These are phyloP conservation scores for Saguinus imperator DNA, from an alignment of 2,113 vertebrate species.

Conservation along the genomic window DNA sequence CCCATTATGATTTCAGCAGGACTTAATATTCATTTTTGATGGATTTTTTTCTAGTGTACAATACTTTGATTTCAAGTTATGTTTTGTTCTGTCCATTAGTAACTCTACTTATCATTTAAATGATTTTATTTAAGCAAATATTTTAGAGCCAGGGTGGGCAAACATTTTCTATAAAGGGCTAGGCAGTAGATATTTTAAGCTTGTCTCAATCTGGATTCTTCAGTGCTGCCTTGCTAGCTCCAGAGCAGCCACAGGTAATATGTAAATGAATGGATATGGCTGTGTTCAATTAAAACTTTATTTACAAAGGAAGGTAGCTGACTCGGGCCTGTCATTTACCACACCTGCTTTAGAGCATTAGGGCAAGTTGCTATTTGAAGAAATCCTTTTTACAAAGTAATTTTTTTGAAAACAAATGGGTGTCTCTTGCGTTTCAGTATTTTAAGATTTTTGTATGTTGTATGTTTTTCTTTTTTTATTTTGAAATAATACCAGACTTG, in stretches of 20 bases:
- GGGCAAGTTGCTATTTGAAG: neutral
- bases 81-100: neutral
- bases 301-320: slow-evolving; percentile 6
- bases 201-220: neutral
- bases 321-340: neutral
- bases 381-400: neutral
- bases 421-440: neutral
- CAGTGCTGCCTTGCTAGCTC: neutral
- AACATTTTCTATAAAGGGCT: neutral
- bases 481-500: slow-evolving; percentile 43
- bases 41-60: neutral
- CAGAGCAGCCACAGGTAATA: neutral
- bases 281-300: slow-evolving; percentile 8
- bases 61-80: slow-evolving; percentile 11
- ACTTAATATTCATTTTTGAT: slow-evolving; percentile 17
- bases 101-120: slow-evolving; percentile 30
- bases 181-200: neutral
- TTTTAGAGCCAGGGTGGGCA: slow-evolving; percentile 10
- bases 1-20: neutral
- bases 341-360: neutral
- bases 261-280: neutral
- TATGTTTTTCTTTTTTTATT: slow-evolving; percentile 2
- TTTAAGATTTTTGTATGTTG: slow-evolving; percentile 46
- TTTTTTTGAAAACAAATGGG: slow-evolving; percentile 42
- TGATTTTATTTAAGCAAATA: slow-evolving; percentile 46